Evolutionary conservation across 2,113 vertebrate genomes (phyloP).

Genomic region (Alces alces): DNA sequence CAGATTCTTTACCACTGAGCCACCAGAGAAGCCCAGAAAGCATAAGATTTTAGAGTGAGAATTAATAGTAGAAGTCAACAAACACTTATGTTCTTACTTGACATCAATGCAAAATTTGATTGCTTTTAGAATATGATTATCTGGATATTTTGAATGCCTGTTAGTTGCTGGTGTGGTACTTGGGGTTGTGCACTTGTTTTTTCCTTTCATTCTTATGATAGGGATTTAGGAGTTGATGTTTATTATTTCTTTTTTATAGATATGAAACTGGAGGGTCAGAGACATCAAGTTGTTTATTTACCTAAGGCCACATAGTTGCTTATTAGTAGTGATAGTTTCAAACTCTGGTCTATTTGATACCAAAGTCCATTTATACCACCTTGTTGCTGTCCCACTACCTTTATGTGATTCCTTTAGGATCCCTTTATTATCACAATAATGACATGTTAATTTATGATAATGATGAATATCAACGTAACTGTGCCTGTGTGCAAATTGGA

Average conservation of each 20-base stretch:
- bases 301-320: background rate
- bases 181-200: conserved; percentile 1
- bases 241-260: conserved; percentile 36
- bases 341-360: background rate
- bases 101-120: background rate
- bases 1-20: no score
- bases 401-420: background rate
- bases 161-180: background rate
- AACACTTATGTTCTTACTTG: background rate
- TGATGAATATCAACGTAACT: background rate
- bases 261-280: background rate
- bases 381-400: background rate
- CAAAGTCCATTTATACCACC: background rate
- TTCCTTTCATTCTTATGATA: conserved; percentile 6
- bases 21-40: background rate
- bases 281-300: background rate
- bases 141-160: background rate
- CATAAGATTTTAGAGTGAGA: background rate
- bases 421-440: background rate
- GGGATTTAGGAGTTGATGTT: background rate
- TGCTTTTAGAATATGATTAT: conserved; percentile 7
- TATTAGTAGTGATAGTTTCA: conserved; percentile 20
- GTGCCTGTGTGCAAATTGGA: background rate
- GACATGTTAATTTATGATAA: background rate
- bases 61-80: background rate